These are phyloP conservation scores for Pseudoips prasinana DNA, from an alignment of 2,888 invertebrate genomes.

Conservation along the genomic window DNA sequence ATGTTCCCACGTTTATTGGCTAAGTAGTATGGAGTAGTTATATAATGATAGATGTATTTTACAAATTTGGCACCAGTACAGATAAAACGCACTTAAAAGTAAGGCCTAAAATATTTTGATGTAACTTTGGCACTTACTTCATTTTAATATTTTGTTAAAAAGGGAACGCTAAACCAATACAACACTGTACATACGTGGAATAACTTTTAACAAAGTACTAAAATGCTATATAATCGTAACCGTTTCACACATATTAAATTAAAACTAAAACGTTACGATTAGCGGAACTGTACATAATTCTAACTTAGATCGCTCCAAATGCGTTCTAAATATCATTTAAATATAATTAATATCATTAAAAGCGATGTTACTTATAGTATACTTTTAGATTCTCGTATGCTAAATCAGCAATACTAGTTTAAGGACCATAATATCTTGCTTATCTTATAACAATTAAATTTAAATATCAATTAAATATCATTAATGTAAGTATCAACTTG, in stretches of 20 bases:
- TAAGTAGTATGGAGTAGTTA: conserved; percentile 20
- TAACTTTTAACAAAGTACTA: conserved; percentile 10
- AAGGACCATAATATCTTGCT: conserved; percentile 45
- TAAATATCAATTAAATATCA: conserved; percentile 55
- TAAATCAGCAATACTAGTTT: conserved; percentile 68
- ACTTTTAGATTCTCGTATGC: conserved; percentile 46
- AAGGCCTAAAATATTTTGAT: conserved; percentile 58
- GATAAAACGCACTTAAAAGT: conserved; percentile 28
- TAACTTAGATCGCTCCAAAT: conserved; percentile 5
- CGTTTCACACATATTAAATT: neutral
- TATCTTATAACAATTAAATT: conserved; percentile 51
- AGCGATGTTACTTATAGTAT: conserved; percentile 23
- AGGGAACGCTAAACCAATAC: neutral
- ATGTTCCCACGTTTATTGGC: conserved; percentile 19
- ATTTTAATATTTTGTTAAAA: conserved; percentile 11
- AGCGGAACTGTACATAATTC: conserved; percentile 21
- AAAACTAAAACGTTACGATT: conserved; percentile 9
- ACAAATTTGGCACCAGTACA: conserved; percentile 22
- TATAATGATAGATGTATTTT: conserved; percentile 21
- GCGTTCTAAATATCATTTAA: conserved; percentile 12
- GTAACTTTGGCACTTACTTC: conserved; percentile 54
- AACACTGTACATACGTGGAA: neutral
- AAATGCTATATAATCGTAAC: neutral
- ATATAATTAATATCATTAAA: conserved; percentile 1
- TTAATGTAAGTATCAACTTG: conserved; percentile 63